Conservation (phyloP, 92 coral and sea anemone species). For the Zoanthus sansibaricus region DNA sequence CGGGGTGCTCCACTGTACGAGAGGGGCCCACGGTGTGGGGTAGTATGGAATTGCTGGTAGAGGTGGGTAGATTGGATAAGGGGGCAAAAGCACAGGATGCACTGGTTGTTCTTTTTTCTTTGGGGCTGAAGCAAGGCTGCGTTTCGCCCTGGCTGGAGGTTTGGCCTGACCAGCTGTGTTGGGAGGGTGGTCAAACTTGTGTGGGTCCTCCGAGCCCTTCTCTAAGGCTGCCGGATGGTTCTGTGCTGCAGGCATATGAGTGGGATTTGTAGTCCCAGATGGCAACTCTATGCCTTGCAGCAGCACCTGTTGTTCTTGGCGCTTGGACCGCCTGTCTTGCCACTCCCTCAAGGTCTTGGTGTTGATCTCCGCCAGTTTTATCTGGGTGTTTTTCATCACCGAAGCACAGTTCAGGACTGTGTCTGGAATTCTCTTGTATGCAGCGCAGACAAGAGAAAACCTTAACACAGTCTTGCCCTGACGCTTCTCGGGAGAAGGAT, state of each 20-base stretch:
- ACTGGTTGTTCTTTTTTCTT: no score
- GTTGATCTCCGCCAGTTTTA: conserved; percentile 38
- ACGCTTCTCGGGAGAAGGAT: no score
- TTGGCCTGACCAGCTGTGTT: not conserved
- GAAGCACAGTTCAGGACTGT: conserved; percentile 4
- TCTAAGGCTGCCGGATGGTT: conserved; percentile 12
- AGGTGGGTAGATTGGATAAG: no score
- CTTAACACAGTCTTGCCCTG: not conserved
- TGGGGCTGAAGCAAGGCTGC: no score
- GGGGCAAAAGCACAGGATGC: no score
- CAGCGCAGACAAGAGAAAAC: not conserved
- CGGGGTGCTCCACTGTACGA: no score
- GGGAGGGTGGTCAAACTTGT: not conserved
- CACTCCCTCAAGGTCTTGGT: conserved; percentile 31
- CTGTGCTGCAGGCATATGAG: not conserved
- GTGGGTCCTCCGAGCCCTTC: not conserved
- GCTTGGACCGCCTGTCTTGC: conserved; percentile 33
- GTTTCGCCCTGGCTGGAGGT: not conserved
- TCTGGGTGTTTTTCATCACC: conserved; percentile 35
- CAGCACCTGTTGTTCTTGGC: conserved; percentile 35
- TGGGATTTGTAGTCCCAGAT: not conserved
- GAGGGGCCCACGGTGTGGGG: no score
- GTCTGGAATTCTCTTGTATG: not conserved
- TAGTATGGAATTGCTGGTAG: no score
- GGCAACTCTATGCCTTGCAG: conserved; percentile 20